These are phyloP conservation scores for Meleagris gallopavo DNA, from an alignment of 2,113 vertebrate species.

Conservation along the genomic window DNA sequence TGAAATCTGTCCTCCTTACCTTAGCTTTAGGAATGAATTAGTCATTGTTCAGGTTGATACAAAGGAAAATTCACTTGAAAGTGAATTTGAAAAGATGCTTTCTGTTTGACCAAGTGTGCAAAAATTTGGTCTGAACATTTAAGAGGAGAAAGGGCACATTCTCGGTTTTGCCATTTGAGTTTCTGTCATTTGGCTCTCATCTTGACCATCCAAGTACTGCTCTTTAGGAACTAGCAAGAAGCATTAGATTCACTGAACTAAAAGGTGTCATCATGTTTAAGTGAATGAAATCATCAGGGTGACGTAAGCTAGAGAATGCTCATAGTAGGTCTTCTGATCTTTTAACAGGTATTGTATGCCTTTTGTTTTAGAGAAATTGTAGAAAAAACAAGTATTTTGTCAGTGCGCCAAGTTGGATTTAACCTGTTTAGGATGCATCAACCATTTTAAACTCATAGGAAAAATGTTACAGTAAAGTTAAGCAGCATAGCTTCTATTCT, in stretches of 20 bases:
- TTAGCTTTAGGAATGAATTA: not conserved
- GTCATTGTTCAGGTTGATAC: not conserved
- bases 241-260: not conserved
- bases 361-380: not conserved
- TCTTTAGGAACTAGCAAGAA: not conserved
- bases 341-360: not conserved
- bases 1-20: not conserved
- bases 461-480: not conserved
- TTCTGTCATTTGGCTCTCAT: not conserved
- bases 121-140: not conserved
- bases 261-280: not conserved
- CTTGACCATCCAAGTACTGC: not conserved
- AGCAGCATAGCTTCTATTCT: not conserved
- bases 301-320: not conserved
- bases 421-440: not conserved
- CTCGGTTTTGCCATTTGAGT: rapidly evolving
- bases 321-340: not conserved
- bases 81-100: not conserved
- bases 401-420: not conserved
- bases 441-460: not conserved
- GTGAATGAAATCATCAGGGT: not conserved
- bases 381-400: not conserved
- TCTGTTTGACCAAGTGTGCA: not conserved
- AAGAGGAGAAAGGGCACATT: not conserved
- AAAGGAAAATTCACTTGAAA: not conserved